Conservation (phyloP, 2,888 invertebrate species). For the Leptopilina drosophilae region DNA sequence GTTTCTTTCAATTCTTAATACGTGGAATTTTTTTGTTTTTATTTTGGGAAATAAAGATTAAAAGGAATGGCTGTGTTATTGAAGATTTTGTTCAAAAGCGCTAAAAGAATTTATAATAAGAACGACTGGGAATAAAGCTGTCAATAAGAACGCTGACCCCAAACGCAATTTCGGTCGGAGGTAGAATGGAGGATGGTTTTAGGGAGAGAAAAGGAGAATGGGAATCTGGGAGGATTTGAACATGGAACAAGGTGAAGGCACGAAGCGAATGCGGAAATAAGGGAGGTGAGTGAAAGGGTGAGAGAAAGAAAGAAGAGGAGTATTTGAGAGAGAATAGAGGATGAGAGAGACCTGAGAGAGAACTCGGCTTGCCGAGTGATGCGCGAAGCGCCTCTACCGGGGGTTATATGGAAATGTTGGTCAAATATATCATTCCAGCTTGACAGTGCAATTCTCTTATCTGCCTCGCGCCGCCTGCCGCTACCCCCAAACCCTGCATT, state of each 20-base stretch:
- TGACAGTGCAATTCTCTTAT: slow-evolving; percentile 95
- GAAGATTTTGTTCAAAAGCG: not conserved
- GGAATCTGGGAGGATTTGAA: slow-evolving; percentile 56
- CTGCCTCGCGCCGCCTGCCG: slow-evolving; percentile 72
- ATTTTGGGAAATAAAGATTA: no score
- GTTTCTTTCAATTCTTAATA: not conserved
- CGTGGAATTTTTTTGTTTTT: not conserved
- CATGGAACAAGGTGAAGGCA: slow-evolving; percentile 54
- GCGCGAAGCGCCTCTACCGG: slow-evolving; percentile 61
- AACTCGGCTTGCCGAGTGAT: slow-evolving; percentile 52
- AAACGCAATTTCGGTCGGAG: slow-evolving; percentile 64
- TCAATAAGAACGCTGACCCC: slow-evolving; percentile 69
- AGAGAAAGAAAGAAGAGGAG: slow-evolving; percentile 52
- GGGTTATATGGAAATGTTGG: slow-evolving; percentile 88
- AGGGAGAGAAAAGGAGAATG: slow-evolving; percentile 38
- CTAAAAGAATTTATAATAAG: slow-evolving; percentile 65
- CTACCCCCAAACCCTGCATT: slow-evolving; percentile 58
- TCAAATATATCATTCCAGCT: slow-evolving; percentile 93
- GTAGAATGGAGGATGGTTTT: slow-evolving; percentile 42
- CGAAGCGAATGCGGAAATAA: slow-evolving; percentile 48
- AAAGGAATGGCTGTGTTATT: not conserved
- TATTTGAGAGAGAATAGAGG: slow-evolving; percentile 54
- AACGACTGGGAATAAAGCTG: slow-evolving; percentile 67
- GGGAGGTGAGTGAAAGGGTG: slow-evolving; percentile 45
- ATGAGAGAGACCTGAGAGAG: slow-evolving; percentile 56